Conservation (phyloP, 2,888 invertebrate genomes). For the Terebella lapidaria region DNA sequence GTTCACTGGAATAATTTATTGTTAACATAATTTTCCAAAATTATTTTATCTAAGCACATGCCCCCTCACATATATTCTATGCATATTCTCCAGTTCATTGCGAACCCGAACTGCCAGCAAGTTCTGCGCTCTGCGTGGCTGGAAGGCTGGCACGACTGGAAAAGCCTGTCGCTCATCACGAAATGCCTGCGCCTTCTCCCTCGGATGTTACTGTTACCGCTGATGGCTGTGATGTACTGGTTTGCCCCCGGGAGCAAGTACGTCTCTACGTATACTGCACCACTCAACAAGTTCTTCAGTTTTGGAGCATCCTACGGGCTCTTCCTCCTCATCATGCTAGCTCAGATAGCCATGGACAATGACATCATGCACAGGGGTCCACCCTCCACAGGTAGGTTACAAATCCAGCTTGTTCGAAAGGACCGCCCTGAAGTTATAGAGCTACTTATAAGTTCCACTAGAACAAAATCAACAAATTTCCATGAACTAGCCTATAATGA, state of each 20-base stretch:
- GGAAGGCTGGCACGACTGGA: constrained; percentile 60
- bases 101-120: constrained; percentile 67
- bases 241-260: constrained; percentile 16
- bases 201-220: constrained; percentile 55
- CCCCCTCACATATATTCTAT: too few species aligned
- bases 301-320: constrained; percentile 59
- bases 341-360: constrained; percentile 52
- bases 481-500: too few species aligned
- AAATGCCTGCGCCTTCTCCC: constrained; percentile 49
- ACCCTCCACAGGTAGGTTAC: background rate
- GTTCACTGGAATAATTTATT: too few species aligned
- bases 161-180: constrained; percentile 42
- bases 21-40: too few species aligned
- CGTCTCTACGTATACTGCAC: constrained; percentile 49
- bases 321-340: constrained; percentile 63
- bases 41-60: too few species aligned
- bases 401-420: too few species aligned
- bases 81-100: constrained; percentile 60
- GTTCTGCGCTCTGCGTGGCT: constrained; percentile 62
- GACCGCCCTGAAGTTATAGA: too few species aligned
- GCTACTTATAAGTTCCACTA: too few species aligned
- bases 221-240: constrained; percentile 48
- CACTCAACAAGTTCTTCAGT: constrained; percentile 65
- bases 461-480: too few species aligned
- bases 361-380: background rate